Evolutionary conservation across 2,888 invertebrate species (phyloP).

Genomic region (Palloptera scutellata): DNA sequence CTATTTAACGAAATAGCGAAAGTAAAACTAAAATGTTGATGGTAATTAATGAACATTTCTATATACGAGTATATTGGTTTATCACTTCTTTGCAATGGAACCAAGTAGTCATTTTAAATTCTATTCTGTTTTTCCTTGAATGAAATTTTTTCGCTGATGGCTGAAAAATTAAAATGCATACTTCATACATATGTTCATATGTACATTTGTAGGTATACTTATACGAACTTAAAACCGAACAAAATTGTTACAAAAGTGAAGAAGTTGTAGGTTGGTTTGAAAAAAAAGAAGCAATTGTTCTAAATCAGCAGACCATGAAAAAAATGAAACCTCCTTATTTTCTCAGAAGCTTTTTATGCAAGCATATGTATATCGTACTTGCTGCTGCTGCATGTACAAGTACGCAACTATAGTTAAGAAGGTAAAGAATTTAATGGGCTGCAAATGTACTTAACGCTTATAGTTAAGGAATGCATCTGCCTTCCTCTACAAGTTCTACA

Average conservation of each 20-base stretch:
- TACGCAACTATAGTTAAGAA: background rate
- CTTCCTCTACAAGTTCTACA: too few relatives aligned
- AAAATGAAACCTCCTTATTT: conserved; percentile 17
- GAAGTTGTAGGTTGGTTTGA: background rate
- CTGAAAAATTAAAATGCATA: background rate
- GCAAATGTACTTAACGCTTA: background rate
- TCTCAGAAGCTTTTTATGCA: background rate
- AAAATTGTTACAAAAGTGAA: background rate
- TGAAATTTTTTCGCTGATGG: too few relatives aligned
- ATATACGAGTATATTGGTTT: too few relatives aligned
- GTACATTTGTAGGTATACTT: background rate
- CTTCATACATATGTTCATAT: conserved; percentile 5
- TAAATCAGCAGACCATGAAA: conserved; percentile 27
- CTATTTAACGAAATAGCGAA: too few relatives aligned
- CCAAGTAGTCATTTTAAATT: too few relatives aligned
- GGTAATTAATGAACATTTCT: too few relatives aligned
- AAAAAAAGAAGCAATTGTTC: conserved; percentile 16
- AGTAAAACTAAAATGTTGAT: too few relatives aligned
- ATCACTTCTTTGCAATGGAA: too few relatives aligned
- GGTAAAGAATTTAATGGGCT: background rate
- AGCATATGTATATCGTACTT: background rate
- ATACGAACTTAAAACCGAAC: too few relatives aligned
- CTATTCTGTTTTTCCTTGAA: too few relatives aligned
- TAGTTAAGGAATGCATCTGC: too few relatives aligned
- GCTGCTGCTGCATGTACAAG: background rate